Conservation (phyloP, 2,113 vertebrate species). For the Geococcyx californianus region DNA sequence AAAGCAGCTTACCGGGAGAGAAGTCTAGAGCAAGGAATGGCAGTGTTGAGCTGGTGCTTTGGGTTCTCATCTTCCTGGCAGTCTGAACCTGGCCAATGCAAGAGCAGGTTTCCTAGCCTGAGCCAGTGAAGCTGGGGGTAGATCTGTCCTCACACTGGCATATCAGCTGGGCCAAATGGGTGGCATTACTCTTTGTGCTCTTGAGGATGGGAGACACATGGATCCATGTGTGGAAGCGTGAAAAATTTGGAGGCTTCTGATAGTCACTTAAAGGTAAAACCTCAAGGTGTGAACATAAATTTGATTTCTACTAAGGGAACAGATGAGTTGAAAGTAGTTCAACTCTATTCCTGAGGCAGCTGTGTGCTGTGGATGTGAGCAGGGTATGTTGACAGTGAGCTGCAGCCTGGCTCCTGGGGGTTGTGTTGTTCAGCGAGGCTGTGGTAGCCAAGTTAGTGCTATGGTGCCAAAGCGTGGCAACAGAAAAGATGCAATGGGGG, state of each 20-base stretch:
- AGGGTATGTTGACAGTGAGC: fast-evolving
- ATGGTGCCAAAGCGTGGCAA: neutral
- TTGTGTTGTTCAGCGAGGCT: fast-evolving
- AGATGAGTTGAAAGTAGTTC: fast-evolving
- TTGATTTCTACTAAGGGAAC: fast-evolving
- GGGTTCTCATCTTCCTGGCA: fast-evolving
- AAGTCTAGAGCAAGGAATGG: fast-evolving
- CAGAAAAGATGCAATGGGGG: fast-evolving
- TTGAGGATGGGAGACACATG: fast-evolving
- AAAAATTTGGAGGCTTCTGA: fast-evolving
- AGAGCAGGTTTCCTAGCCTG: fast-evolving
- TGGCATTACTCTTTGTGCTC: fast-evolving
- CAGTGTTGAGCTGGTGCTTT: fast-evolving
- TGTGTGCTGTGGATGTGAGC: fast-evolving
- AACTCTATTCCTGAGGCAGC: too few species aligned
- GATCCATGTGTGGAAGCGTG: fast-evolving
- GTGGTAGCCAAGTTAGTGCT: fast-evolving
- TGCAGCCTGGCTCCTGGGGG: neutral
- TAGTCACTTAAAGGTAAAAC: fast-evolving
- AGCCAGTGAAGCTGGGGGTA: neutral
- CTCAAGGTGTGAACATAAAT: neutral
- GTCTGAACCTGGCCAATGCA: fast-evolving
- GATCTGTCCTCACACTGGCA: fast-evolving
- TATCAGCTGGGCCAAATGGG: fast-evolving
- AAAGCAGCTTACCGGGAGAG: fast-evolving